Evolutionary conservation across 1,140 invertebrate species (phyloP).

Genomic region (Meloidogyne hapla): DNA sequence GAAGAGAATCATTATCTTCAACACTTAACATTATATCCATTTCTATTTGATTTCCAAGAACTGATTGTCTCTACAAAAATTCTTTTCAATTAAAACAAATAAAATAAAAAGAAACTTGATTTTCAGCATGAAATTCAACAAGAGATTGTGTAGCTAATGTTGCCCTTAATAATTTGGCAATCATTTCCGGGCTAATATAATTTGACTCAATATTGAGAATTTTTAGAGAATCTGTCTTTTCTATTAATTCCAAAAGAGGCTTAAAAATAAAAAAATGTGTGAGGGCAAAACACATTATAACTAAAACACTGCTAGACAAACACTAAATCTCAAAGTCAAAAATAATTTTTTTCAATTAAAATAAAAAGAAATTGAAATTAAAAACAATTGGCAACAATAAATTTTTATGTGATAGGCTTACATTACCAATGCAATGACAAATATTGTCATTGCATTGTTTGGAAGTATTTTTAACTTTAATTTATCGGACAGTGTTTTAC

Average conservation of each 20-base stretch:
- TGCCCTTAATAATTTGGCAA: slow-evolving; percentile 60
- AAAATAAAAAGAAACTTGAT: slow-evolving; percentile 52
- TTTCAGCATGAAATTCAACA: slow-evolving; percentile 63
- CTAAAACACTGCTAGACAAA: too few species aligned
- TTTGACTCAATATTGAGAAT: slow-evolving; percentile 63
- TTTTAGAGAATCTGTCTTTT: slow-evolving; percentile 48
- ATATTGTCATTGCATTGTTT: too few species aligned
- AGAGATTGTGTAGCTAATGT: slow-evolving; percentile 57
- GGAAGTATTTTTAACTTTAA: too few species aligned
- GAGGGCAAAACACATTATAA: not conserved
- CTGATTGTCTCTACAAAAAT: slow-evolving; percentile 54
- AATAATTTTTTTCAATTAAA: too few species aligned
- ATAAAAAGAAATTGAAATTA: too few species aligned
- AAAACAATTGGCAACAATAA: too few species aligned
- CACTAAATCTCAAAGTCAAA: too few species aligned
- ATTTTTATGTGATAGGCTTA: too few species aligned
- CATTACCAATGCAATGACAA: too few species aligned
- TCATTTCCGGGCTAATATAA: slow-evolving; percentile 58
- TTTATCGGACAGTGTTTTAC: too few species aligned
- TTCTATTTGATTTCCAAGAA: slow-evolving; percentile 63
- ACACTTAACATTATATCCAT: slow-evolving; percentile 64
- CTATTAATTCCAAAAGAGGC: slow-evolving; percentile 60
- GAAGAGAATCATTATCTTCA: slow-evolving; percentile 59
- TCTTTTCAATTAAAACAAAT: too few species aligned
- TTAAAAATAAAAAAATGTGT: slow-evolving; percentile 30